A percentile compares a stretch with the other conserved stretches of the same genome.
Conservation (phyloP, 2,113 vertebrate species). For the Calidris pygmaea region DNA sequence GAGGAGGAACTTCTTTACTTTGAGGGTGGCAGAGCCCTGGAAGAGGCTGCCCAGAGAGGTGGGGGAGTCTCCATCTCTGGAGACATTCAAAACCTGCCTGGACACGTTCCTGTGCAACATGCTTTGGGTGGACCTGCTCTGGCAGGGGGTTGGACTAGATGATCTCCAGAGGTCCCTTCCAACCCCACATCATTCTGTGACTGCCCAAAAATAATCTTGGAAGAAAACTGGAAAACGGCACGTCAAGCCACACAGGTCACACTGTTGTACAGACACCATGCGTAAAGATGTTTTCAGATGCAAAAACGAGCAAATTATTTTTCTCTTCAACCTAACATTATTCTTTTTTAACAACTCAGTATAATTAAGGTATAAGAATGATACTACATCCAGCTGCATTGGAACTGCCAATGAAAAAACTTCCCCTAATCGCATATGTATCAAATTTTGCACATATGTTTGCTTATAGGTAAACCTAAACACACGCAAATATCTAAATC, state of each 20-base stretch:
- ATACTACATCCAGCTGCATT: neutral
- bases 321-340: neutral
- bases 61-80: too few relatives aligned
- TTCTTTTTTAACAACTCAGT: neutral
- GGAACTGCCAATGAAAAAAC: neutral
- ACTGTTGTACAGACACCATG: rapidly evolving
- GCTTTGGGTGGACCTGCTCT: too few relatives aligned
- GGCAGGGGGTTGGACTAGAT: too few relatives aligned
- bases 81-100: too few relatives aligned
- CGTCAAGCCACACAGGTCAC: neutral
- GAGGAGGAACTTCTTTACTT: too few relatives aligned
- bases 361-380: neutral
- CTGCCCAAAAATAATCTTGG: neutral
- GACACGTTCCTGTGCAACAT: too few relatives aligned
- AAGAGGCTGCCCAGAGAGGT: too few relatives aligned
- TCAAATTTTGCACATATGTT: neutral
- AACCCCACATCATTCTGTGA: too few relatives aligned
- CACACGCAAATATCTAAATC: neutral
- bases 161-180: too few relatives aligned
- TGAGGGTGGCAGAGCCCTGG: too few relatives aligned
- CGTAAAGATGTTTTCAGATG: neutral
- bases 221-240: neutral
- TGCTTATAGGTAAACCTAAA: neutral
- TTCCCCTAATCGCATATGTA: neutral
- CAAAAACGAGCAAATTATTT: neutral